These are phyloP conservation scores for Thalassoma bifasciatum DNA, from an alignment of 2,113 vertebrate species.

Conservation along the genomic window DNA sequence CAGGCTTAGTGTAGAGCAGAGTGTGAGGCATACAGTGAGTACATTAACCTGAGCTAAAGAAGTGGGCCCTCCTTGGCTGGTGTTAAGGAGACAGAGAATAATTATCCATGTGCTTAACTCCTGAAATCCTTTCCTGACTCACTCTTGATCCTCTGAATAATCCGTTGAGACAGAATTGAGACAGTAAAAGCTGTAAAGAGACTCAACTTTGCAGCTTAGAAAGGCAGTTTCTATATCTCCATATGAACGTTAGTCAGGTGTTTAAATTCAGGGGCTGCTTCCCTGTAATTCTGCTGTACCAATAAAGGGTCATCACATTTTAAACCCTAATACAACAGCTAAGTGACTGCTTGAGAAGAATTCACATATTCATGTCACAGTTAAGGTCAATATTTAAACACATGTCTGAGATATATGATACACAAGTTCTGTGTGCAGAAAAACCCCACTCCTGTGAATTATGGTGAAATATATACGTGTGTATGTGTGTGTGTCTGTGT, in stretches of 20 bases:
- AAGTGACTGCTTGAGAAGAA: not conserved
- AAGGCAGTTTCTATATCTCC: not conserved
- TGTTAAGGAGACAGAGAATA: constrained; percentile 49
- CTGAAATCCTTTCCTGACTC: constrained; percentile 49
- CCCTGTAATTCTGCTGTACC: not conserved
- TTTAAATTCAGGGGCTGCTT: not conserved
- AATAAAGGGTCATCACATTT: constrained; percentile 2
- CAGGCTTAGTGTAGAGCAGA: not conserved
- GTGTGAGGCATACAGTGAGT: constrained; percentile 6
- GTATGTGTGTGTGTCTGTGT: constrained; percentile 16
- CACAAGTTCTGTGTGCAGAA: not conserved
- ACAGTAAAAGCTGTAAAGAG: constrained; percentile 38
- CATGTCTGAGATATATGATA: not conserved
- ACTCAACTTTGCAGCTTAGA: not conserved
- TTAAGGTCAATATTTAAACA: not conserved
- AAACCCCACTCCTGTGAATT: too few species aligned
- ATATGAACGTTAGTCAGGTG: not conserved
- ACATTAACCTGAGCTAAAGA: constrained; percentile 6
- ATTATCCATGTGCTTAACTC: constrained; percentile 52
- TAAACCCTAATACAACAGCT: not conserved
- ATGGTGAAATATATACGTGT: constrained; percentile 30
- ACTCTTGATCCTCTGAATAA: constrained; percentile 51
- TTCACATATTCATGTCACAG: not conserved
- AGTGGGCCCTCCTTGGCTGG: constrained; percentile 13
- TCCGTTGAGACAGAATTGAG: constrained; percentile 34